Base-by-base conservation (phyloP, 30 jellyfish, hydroid and myxozoan species). In the Hydractinia symbiolongicarpus region DNA sequence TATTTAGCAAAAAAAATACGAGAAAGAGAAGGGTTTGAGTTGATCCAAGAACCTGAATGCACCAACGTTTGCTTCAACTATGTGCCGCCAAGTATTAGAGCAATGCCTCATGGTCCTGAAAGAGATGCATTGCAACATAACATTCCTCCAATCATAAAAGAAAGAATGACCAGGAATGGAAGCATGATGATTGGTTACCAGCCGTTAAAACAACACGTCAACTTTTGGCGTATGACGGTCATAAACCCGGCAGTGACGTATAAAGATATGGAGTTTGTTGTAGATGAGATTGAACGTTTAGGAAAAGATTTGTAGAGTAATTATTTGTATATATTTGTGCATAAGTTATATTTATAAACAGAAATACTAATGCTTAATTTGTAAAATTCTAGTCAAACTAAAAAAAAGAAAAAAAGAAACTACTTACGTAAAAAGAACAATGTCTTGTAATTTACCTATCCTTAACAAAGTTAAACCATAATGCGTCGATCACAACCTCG, bases 31-130 rank as follows among this genome's bases (percentile, higher is more conserved):
- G 83, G 86, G n/a, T 89, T 89, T 58, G 91, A 72, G 44, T 85
- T 89, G 40, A 79, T 89, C 58, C 7, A 79, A 50, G 94, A 89
- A 93, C 97, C 97, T 53, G 89, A 89, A 67, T 80, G 93, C 82
- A 89, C 97, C n/a, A 89, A 83, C 66, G 88, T 84, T 61, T 84
- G 97, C 81, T 89, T 89, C 86, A 90, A 88, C 19, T 89, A 84
- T 82, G 50, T 85, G 14, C 97, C 97, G 53, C 97, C 95, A 79
- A 82, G 97, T 55, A 67, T 86, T 13, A 44, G 74, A 64, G 19
- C 74, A 11, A 79, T 91, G 98, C 89, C 90, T 4, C 84, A 84
- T 55, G 97, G 97, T 40, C 83, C 92, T 20, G 97, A 89, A 76
- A 77, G 93, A 64, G 67, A 30, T 62, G 83, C 74, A 55, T 71